Conservation (phyloP, 2,113 vertebrate genomes). For the Malaclemys terrapin region DNA sequence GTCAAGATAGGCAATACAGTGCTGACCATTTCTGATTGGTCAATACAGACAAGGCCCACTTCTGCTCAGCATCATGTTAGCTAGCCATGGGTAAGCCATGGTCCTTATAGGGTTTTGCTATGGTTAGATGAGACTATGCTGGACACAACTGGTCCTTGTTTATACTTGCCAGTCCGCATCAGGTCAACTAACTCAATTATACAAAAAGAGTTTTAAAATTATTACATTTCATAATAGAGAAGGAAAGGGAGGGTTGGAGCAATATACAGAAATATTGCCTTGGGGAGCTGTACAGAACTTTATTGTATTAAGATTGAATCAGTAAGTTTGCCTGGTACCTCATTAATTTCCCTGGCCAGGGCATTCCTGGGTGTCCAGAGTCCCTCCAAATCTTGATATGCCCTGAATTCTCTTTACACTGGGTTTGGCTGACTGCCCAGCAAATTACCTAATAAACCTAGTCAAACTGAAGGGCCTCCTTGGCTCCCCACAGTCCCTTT, state of each 20-base stretch:
- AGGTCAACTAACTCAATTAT: background rate
- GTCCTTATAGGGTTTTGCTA: background rate
- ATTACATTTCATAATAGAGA: background rate
- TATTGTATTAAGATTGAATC: background rate
- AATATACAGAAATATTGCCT: background rate
- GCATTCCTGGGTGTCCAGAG: background rate
- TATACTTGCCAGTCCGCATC: background rate
- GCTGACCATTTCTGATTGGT: background rate
- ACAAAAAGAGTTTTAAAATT: background rate
- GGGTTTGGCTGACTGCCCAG: background rate
- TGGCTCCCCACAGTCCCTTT: background rate
- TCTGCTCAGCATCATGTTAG: background rate
- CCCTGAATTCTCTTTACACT: background rate
- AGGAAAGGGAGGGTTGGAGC: background rate
- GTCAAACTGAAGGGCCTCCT: background rate
- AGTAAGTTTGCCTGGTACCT: background rate
- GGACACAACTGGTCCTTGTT: background rate
- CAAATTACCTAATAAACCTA: background rate
- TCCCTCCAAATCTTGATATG: background rate
- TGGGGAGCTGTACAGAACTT: background rate
- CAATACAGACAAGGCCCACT: background rate
- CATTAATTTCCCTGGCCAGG: background rate
- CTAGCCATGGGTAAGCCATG: background rate
- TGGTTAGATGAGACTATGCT: background rate
- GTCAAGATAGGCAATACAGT: background rate